These are phyloP conservation scores for Lonchura striata DNA, from an alignment of 2,113 vertebrate species.

Conservation along the genomic window DNA sequence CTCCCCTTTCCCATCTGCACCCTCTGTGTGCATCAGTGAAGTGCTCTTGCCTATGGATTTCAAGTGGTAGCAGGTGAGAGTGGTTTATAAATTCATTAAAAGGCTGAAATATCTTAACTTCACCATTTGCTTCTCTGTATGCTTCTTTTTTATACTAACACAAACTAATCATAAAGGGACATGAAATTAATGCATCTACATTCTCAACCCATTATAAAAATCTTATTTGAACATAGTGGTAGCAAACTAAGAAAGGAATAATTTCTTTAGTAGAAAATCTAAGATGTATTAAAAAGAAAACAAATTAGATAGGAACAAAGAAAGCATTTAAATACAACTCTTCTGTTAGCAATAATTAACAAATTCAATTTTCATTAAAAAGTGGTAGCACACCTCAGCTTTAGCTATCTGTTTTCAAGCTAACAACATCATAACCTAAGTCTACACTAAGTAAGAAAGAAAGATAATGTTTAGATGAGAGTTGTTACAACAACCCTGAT, in stretches of 20 bases:
- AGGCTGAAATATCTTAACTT: constrained; percentile 2
- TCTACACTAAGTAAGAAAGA: background rate
- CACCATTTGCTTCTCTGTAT: background rate
- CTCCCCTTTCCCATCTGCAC: background rate
- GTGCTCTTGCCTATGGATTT: background rate
- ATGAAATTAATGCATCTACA: background rate
- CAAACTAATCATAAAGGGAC: background rate
- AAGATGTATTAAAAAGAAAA: background rate
- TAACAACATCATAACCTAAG: background rate
- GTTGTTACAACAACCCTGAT: background rate
- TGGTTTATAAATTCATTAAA: constrained; percentile 29
- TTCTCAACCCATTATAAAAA: background rate
- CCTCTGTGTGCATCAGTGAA: background rate
- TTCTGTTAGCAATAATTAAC: background rate
- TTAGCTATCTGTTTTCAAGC: background rate
- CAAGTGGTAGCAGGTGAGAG: constrained; percentile 30
- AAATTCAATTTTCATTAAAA: background rate
- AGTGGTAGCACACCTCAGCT: background rate
- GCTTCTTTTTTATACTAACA: background rate
- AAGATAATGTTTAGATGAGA: background rate
- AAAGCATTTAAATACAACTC: background rate
- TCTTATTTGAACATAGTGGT: background rate
- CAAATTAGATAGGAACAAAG: background rate
- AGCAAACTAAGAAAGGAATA: background rate
- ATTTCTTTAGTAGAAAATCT: background rate